phyloP scores from a whole-genome alignment of 1,140 invertebrate genomes.

The Rhyzopertha dominica region DNA sequence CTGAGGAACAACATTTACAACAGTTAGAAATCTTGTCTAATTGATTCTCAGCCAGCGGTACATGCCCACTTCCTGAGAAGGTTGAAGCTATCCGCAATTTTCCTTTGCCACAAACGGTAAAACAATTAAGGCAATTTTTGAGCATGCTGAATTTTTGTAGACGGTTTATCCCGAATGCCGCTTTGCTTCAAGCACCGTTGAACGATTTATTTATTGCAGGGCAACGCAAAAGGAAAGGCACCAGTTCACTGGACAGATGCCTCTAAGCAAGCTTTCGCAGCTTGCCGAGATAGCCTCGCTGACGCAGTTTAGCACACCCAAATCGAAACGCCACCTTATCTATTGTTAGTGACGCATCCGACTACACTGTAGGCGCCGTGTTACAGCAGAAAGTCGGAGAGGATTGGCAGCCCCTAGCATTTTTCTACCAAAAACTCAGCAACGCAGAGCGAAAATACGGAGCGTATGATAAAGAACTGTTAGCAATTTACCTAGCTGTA shows the following conservation, averaged over 20 bases:
- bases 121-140: conserved; percentile 29
- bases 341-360: conserved; percentile 37
- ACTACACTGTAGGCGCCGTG: conserved; percentile 34
- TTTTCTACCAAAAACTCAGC: conserved; percentile 40
- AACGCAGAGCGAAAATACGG: conserved; percentile 29
- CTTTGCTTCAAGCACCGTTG: conserved; percentile 25
- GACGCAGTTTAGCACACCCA: conserved; percentile 26
- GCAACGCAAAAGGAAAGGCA: conserved; percentile 16
- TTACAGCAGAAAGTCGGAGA: conserved; percentile 33
- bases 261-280: conserved; percentile 36
- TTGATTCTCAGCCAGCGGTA: conserved; percentile 23
- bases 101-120: conserved; percentile 23
- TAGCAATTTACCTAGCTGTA: conserved; percentile 25
- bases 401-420: conserved; percentile 39
- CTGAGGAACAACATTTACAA: conserved; percentile 28
- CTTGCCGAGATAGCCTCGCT: conserved; percentile 40
- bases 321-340: conserved; percentile 8
- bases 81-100: conserved; percentile 27
- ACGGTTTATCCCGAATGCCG: conserved; percentile 30
- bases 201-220: conserved; percentile 16
- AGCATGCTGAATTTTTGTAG: conserved; percentile 40
- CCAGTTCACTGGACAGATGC: conserved; percentile 35
- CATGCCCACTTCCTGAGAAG: conserved; percentile 29
- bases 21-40: conserved; percentile 24
- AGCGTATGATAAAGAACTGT: conserved; percentile 21